Evolutionary conservation across 2,797 vertebrate species (phyloP), one percentile per base, ranked within the genome.

Genomic region (Picus viridis): DNA sequence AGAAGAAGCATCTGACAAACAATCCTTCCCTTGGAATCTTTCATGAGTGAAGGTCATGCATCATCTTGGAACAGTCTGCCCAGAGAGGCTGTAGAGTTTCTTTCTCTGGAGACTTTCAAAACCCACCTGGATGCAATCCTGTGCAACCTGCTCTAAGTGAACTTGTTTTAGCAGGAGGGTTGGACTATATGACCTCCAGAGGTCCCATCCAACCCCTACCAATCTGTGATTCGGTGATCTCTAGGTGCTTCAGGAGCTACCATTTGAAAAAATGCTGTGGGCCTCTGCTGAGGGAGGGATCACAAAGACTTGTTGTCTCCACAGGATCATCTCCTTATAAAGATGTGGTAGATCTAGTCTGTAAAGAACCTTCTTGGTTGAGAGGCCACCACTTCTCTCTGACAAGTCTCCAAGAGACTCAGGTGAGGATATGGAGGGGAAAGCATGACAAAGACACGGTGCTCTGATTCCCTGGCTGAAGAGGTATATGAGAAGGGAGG

Each of bases 371-470:
- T 71, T 64, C 47, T 1, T 59, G 43, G 26, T 5, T n/a, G 41
- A 75, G 61, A 70, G 17, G 47, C 43, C 53, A 82, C 30, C 49
- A 6, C n/a, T 74, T 67, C 56, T 10, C 22, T 24, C 23, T 51
- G 22, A 51, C 49, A 51, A 24, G 23, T 51, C 49, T 73, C 57
- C 27, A n/a, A 27, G 77, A 69, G 27, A 7, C 30, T 49, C 49
- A 24, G 12, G 12, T 2, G 16, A 74, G 49, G 57, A 26, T 53
- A 39, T 0, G 2, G 53, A 90, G 17, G 23, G 13, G 58, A 80
- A 71, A 34, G n/a, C 0, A 0, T 23, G 65, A 71, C 2, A 15
- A 64, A 83, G 51, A 12, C 1, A 1, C 49, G 45, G 27, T 1
- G 10, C 47, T 65, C 27, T 15, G 30, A 36, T 78, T 89, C 67